Evolutionary conservation across 35 echinoderm and acorn worm genomes (phyloP).

Genomic region (Ophioderma brevispina): DNA sequence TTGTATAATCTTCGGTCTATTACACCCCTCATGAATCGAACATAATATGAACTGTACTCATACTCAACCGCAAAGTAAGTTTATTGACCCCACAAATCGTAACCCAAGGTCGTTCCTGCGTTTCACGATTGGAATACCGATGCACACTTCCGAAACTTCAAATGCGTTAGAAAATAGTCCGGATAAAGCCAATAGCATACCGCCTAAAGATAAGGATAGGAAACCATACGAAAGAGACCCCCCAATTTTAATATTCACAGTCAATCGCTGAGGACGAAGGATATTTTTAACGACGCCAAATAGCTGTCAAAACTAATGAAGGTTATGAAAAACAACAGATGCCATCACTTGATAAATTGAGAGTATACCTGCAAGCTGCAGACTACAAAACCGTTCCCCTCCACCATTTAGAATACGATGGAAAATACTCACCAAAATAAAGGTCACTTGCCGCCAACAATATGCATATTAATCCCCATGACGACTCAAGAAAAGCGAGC

Average conservation of each 20-base stretch:
- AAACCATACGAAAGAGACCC: constrained; percentile 27
- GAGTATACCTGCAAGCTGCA: neutral
- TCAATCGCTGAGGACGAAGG: neutral
- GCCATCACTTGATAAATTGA: constrained; percentile 7
- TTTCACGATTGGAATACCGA: neutral
- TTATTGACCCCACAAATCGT: neutral
- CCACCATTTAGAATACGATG: constrained; percentile 5
- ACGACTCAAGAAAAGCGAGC: constrained; percentile 50
- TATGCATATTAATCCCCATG: constrained; percentile 72
- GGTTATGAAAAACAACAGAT: neutral
- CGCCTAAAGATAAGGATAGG: constrained; percentile 10
- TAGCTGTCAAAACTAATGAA: neutral
- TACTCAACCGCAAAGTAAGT: neutral
- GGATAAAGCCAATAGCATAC: constrained; percentile 20
- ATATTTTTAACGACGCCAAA: neutral
- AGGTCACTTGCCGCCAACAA: constrained; percentile 39
- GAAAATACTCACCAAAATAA: constrained; percentile 38
- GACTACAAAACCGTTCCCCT: neutral
- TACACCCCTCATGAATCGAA: neutral
- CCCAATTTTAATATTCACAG: neutral
- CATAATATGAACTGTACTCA: neutral
- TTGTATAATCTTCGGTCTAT: neutral
- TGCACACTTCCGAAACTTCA: constrained; percentile 46
- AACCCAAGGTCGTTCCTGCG: neutral
- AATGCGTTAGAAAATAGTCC: constrained; percentile 19